Percentiles rank a stretch among this genome's conserved stretches.
These are phyloP conservation scores for Apodemus speciosus DNA, from an alignment of 2,113 vertebrate genomes.

Conservation along the genomic window DNA sequence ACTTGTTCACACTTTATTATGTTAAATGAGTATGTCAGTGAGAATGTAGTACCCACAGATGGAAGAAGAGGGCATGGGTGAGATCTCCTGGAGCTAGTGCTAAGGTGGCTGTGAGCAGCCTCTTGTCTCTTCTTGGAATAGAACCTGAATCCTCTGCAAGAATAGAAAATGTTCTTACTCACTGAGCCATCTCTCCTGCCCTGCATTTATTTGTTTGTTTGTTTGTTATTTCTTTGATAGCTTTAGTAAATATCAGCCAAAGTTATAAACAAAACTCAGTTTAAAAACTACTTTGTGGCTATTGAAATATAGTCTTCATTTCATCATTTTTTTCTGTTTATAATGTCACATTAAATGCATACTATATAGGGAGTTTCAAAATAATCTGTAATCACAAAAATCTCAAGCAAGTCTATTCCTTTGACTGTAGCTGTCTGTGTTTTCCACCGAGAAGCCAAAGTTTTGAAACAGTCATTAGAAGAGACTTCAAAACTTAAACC, in stretches of 20 bases:
- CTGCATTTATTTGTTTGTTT: neutral
- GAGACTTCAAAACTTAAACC: constrained; percentile 34
- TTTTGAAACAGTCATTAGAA: constrained; percentile 52
- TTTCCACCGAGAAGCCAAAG: constrained; percentile 20
- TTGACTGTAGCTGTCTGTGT: neutral
- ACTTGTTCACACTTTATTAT: neutral
- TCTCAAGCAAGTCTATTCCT: neutral
- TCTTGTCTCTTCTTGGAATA: no score
- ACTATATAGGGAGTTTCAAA: neutral
- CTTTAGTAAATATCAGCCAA: neutral
- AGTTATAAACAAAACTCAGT: neutral
- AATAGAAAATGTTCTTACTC: neutral
- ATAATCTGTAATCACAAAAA: constrained; percentile 1
- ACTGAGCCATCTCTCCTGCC: neutral
- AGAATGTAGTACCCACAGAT: neutral
- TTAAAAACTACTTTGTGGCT: neutral
- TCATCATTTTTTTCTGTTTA: neutral
- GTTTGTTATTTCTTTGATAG: neutral
- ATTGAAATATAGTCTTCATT: neutral
- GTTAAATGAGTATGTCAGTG: neutral
- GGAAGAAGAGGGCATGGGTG: no score
- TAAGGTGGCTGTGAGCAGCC: neutral
- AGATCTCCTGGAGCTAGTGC: no score
- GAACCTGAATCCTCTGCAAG: neutral
- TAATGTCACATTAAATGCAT: neutral